phyloP scores from a whole-genome alignment of 2,888 invertebrate species.

The Eilema griseolum region DNA sequence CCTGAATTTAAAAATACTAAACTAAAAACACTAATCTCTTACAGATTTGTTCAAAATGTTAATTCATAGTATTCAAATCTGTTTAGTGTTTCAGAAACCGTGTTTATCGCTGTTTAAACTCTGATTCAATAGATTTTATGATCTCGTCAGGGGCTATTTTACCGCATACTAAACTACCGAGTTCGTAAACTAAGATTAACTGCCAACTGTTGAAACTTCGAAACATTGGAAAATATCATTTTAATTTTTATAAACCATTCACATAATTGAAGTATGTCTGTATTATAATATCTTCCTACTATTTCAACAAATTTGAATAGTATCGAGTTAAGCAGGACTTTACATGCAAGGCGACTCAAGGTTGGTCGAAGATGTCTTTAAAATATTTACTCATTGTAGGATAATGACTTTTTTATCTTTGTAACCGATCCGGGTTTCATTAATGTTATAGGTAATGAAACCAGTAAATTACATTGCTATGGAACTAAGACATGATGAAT shows the following conservation, averaged over 20 bases:
- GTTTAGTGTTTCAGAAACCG: conserved; percentile 42
- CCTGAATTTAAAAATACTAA: neutral
- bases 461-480: no score
- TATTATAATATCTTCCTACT: neutral
- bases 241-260: neutral
- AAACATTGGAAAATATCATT: conserved; percentile 16
- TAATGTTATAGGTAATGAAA: neutral
- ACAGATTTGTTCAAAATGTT: neutral
- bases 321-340: neutral
- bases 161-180: conserved; percentile 43
- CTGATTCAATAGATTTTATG: conserved; percentile 50
- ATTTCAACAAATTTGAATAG: neutral
- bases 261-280: neutral
- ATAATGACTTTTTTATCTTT: neutral
- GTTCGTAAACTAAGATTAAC: conserved; percentile 47
- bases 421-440: neutral
- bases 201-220: conserved; percentile 15
- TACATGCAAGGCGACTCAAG: neutral
- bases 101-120: conserved; percentile 42
- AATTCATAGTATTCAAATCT: conserved; percentile 25
- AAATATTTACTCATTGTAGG: neutral
- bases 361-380: neutral
- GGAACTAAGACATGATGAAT: no score
- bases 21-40: neutral
- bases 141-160: conserved; percentile 40